phyloP scores from a whole-genome alignment of 2,113 vertebrate species.

The Fukomys damarensis region DNA sequence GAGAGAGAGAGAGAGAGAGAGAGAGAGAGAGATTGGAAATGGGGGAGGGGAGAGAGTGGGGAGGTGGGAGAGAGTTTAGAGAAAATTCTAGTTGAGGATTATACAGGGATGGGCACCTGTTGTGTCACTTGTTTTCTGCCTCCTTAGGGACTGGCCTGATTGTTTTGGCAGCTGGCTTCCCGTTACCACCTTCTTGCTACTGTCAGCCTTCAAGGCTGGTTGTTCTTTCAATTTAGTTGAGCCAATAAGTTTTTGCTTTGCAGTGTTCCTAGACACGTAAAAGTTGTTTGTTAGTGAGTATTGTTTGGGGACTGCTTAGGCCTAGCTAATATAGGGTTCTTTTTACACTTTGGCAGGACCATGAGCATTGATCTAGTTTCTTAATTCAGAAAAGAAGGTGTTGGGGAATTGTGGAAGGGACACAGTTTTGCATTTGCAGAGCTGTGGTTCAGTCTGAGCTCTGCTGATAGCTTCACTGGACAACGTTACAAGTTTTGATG shows the following conservation, averaged over 20 bases:
- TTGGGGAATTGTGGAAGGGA: background rate
- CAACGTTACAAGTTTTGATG: background rate
- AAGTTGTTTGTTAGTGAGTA: slow-evolving; percentile 16
- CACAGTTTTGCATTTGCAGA: background rate
- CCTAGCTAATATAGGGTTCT: slow-evolving; percentile 26
- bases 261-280: background rate
- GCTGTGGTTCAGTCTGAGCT: background rate
- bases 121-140: slow-evolving; percentile 20
- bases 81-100: slow-evolving; percentile 42
- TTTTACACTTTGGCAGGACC: background rate
- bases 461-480: background rate
- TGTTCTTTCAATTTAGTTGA: slow-evolving; percentile 44
- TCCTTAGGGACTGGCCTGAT: background rate
- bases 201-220: slow-evolving; percentile 43
- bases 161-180: slow-evolving; percentile 48
- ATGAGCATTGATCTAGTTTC: background rate
- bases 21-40: background rate
- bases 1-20: slow-evolving; percentile 7
- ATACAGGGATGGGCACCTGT: background rate
- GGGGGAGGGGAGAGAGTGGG: too few species aligned
- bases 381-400: background rate
- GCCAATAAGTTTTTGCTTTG: slow-evolving; percentile 60
- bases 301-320: slow-evolving; percentile 37
- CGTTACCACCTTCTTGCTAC: slow-evolving; percentile 12
- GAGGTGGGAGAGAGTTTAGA: slow-evolving; percentile 39